phyloP scores from a whole-genome alignment of 2,113 vertebrate genomes.

The Daboia siamensis region DNA sequence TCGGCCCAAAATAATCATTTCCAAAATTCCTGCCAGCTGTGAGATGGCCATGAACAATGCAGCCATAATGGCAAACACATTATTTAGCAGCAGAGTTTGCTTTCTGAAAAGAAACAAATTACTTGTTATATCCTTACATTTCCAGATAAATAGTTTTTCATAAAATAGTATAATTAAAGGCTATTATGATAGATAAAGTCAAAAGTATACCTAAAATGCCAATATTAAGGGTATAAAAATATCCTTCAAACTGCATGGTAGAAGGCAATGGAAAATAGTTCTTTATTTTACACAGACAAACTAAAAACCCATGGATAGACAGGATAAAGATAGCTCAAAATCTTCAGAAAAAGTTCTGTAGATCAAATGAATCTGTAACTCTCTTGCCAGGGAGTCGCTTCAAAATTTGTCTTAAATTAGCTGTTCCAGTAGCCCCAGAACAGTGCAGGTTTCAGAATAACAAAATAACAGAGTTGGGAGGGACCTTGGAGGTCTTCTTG shows the following conservation, averaged over 20 bases:
- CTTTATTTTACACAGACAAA: not conserved
- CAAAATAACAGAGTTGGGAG: too few relatives aligned
- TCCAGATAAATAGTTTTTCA: not conserved
- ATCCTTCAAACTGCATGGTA: not conserved
- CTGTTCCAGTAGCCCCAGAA: not conserved
- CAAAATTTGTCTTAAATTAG: too few relatives aligned
- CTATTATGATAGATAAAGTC: not conserved
- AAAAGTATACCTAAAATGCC: not conserved
- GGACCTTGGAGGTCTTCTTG: too few relatives aligned
- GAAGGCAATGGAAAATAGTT: not conserved
- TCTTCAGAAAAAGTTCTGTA: not conserved
- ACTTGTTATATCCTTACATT: not conserved
- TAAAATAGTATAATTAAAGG: not conserved
- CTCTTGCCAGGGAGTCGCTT: not conserved
- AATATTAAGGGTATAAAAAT: not conserved
- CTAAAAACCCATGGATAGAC: not conserved
- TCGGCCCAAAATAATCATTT: slow-evolving; percentile 91
- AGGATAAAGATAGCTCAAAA: not conserved
- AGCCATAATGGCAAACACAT: slow-evolving; percentile 79
- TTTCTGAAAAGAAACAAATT: slow-evolving; percentile 74
- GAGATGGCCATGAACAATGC: slow-evolving; percentile 82
- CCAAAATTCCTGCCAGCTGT: slow-evolving; percentile 75
- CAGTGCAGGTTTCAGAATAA: not conserved
- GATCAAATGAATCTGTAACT: not conserved
- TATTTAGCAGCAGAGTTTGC: slow-evolving; percentile 82